Evolutionary conservation across 1,140 invertebrate species (phyloP).

Genomic region (Drosophila punjabiensis): DNA sequence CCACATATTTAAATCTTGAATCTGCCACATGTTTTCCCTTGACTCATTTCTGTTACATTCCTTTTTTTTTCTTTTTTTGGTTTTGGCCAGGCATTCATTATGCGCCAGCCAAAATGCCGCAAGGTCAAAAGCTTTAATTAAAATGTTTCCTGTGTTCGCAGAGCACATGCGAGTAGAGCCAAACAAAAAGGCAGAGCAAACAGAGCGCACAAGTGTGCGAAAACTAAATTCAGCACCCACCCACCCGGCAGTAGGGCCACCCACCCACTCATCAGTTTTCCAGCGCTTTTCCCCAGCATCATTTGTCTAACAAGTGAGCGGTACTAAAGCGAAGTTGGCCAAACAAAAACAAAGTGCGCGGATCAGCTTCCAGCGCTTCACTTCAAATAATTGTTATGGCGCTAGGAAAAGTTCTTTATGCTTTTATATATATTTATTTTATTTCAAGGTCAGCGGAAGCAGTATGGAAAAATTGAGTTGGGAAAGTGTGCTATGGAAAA

Average conservation of each 20-base stretch:
- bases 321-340: conserved; percentile 18
- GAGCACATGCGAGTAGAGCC: conserved; percentile 23
- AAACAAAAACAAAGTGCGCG: conserved; percentile 29
- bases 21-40: conserved; percentile 34
- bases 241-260: too few relatives aligned
- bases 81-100: conserved; percentile 48
- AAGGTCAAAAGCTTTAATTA: conserved; percentile 62
- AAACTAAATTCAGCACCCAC: too few relatives aligned
- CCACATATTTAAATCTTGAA: conserved; percentile 37
- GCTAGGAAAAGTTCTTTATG: conserved; percentile 7
- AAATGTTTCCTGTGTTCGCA: conserved; percentile 50
- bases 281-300: conserved; percentile 16
- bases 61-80: conserved; percentile 14
- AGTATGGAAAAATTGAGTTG: conserved; percentile 6
- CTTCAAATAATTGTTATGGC: conserved; percentile 67
- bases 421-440: not conserved
- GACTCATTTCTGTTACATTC: conserved; percentile 33
- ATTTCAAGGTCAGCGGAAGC: conserved; percentile 22
- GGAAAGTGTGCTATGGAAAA: conserved; percentile 42
- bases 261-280: conserved; percentile 8
- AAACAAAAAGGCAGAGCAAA: conserved; percentile 18
- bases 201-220: conserved; percentile 15
- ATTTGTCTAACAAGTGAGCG: conserved; percentile 48
- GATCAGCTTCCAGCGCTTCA: conserved; percentile 34
- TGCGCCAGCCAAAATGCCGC: conserved; percentile 48